Conservation (phyloP, 2,888 invertebrate genomes). For the Barypeithes pellucidus region DNA sequence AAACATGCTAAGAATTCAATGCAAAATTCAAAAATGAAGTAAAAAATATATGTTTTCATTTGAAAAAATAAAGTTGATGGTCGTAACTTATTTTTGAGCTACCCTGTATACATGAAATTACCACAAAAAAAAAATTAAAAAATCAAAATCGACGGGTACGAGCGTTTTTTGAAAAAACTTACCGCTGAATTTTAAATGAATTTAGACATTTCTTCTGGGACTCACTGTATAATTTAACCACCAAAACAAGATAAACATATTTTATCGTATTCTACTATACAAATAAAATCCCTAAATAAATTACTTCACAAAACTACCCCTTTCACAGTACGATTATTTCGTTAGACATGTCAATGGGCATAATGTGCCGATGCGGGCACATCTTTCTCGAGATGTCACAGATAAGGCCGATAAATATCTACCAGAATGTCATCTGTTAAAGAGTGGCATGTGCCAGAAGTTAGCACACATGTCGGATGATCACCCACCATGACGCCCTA, state of each 20-base stretch:
- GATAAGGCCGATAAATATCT: slow-evolving; percentile 47
- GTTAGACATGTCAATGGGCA: slow-evolving; percentile 35
- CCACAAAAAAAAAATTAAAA: no score
- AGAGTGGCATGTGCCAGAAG: slow-evolving; percentile 54
- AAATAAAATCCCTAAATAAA: slow-evolving; percentile 5
- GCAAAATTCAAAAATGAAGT: no score
- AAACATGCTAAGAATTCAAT: no score
- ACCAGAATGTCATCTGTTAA: slow-evolving; percentile 50
- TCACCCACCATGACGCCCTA: slow-evolving; percentile 46
- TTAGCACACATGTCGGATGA: slow-evolving; percentile 50
- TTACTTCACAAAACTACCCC: slow-evolving; percentile 35
- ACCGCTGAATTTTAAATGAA: no score
- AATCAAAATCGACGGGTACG: no score
- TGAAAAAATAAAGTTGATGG: no score
- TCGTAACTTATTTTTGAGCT: no score
- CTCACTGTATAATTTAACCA: background rate
- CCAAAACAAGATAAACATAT: slow-evolving; percentile 8
- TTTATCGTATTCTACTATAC: no score
- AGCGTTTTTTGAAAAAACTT: no score
- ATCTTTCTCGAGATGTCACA: slow-evolving; percentile 45
- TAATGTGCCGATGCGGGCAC: slow-evolving; percentile 44
- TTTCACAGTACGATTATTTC: slow-evolving; percentile 32
- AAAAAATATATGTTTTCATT: no score
- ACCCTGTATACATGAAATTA: no score
- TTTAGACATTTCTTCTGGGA: no score